Percentiles rank a stretch among this genome's conserved stretches.
Evolutionary conservation across 2,113 vertebrate species (phyloP).

Genomic region (Colius striatus): DNA sequence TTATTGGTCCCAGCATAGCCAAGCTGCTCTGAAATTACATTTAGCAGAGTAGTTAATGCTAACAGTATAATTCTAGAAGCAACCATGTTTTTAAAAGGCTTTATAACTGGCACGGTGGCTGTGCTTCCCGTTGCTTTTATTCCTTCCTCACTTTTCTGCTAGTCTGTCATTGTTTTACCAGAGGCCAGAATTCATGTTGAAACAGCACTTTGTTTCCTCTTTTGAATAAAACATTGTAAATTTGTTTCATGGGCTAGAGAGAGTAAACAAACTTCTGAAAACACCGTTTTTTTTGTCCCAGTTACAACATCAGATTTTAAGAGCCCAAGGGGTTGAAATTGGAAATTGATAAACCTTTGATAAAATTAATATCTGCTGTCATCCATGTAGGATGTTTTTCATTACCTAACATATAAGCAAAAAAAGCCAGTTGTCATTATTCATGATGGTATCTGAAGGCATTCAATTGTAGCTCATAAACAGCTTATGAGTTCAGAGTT

Average conservation of each 20-base stretch:
- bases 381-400: background rate
- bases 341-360: conserved; percentile 36
- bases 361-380: conserved; percentile 33
- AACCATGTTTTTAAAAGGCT: conserved; percentile 77
- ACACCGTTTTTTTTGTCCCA: background rate
- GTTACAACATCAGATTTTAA: background rate
- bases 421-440: conserved; percentile 26
- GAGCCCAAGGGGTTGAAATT: background rate
- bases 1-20: conserved; percentile 94
- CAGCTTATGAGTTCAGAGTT: background rate
- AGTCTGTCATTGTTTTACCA: background rate
- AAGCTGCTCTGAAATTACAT: conserved; percentile 85
- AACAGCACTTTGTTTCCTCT: background rate
- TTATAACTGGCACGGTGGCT: conserved; percentile 9
- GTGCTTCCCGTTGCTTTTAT: conserved; percentile 9
- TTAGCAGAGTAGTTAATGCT: conserved; percentile 85
- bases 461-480: conserved; percentile 9
- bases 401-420: background rate
- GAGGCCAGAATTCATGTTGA: background rate
- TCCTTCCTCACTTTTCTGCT: background rate
- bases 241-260: background rate
- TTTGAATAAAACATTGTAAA: background rate
- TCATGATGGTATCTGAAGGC: background rate
- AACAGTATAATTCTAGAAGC: conserved; percentile 80
- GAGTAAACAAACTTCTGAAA: conserved; percentile 17